These are phyloP conservation scores for Ischnus inquisitorius DNA, from an alignment of 2,888 invertebrate genomes.

Conservation along the genomic window DNA sequence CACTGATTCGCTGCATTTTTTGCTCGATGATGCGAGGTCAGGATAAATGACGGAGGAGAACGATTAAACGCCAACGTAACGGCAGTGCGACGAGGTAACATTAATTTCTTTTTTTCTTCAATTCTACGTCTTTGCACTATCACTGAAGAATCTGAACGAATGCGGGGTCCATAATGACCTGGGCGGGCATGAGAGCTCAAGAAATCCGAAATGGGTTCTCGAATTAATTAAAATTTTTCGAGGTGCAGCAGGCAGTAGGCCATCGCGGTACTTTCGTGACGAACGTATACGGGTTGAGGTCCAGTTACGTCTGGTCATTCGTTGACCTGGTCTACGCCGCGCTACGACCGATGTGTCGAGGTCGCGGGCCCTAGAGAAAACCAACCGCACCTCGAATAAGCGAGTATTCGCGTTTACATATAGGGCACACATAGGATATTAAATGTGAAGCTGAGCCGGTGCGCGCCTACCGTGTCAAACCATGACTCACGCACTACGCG, in stretches of 20 bases:
- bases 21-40: not conserved
- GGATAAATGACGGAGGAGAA: not conserved
- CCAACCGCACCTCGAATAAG: conserved; percentile 66
- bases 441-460: conserved; percentile 15
- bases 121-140: not conserved
- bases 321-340: conserved; percentile 43
- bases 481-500: conserved; percentile 41
- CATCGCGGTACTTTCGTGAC: conserved; percentile 55
- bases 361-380: conserved; percentile 61
- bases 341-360: conserved; percentile 50
- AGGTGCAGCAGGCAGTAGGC: conserved; percentile 26
- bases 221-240: conserved; percentile 46
- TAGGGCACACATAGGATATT: not conserved
- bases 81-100: conserved; percentile 44
- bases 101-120: conserved; percentile 30
- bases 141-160: conserved; percentile 9
- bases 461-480: conserved; percentile 26
- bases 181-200: conserved; percentile 6
- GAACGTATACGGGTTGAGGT: conserved; percentile 22
- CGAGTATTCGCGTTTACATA: conserved; percentile 35
- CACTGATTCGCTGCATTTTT: not conserved
- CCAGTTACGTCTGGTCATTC: conserved; percentile 21
- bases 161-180: conserved; percentile 44
- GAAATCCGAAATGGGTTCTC: conserved; percentile 18
- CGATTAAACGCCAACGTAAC: conserved; percentile 42